phyloP scores from a whole-genome alignment of 2,888 invertebrate genomes.

The Lumbricus terrestris region DNA sequence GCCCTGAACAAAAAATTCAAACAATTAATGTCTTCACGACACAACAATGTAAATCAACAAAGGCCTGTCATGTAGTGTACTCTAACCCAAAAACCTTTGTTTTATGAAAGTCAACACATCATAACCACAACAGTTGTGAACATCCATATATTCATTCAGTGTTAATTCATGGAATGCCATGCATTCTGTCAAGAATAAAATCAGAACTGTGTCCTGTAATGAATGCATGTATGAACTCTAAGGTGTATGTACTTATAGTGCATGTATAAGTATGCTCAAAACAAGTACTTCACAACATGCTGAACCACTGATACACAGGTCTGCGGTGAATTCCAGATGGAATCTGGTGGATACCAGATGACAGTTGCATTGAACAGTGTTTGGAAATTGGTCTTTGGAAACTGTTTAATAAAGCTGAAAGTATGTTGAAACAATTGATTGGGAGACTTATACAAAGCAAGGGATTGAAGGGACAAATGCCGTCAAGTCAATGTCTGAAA shows the following conservation, averaged over 20 bases:
- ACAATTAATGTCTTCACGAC: background rate
- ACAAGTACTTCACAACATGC: background rate
- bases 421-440: background rate
- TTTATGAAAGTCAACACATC: background rate
- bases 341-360: background rate
- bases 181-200: background rate
- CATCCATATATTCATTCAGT: background rate
- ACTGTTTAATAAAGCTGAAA: background rate
- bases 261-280: background rate
- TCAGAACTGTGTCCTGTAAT: background rate
- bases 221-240: background rate
- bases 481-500: no score
- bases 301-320: background rate
- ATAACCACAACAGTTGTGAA: background rate
- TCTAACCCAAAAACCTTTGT: background rate
- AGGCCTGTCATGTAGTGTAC: background rate
- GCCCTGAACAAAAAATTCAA: slow-evolving; percentile 17
- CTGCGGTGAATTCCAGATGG: background rate
- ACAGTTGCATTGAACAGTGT: background rate
- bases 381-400: background rate
- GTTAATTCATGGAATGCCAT: background rate
- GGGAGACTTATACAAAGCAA: background rate
- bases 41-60: background rate
- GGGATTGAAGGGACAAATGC: no score
- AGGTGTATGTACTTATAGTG: background rate